Evolutionary conservation across 1,140 invertebrate genomes (phyloP).

Genomic region (Antheraea mylitta): DNA sequence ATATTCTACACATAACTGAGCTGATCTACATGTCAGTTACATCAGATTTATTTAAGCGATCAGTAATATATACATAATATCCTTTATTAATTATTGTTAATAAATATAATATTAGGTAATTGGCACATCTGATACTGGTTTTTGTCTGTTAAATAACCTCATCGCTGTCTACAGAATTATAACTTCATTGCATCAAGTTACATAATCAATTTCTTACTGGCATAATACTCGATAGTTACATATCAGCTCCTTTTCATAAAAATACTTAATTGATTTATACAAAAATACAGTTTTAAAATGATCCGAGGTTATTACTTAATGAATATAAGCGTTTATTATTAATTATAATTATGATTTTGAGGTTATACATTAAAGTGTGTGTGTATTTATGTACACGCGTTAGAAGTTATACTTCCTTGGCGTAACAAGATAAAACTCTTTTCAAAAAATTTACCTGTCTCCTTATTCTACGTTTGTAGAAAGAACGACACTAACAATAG

Average conservation of each 20-base stretch:
- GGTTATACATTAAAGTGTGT: too few relatives aligned
- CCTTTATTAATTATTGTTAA: neutral
- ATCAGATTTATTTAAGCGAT: neutral
- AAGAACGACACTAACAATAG: too few relatives aligned
- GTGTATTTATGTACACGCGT: too few relatives aligned
- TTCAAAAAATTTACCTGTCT: too few relatives aligned
- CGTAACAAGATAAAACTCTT: too few relatives aligned
- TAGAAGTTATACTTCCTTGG: too few relatives aligned
- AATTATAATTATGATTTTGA: too few relatives aligned
- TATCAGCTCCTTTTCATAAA: neutral
- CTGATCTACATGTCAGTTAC: neutral
- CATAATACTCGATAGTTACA: neutral
- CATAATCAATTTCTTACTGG: neutral
- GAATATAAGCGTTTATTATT: too few relatives aligned
- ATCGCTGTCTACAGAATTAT: neutral
- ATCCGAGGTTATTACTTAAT: too few relatives aligned
- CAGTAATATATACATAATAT: neutral
- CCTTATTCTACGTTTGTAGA: too few relatives aligned
- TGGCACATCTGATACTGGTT: neutral
- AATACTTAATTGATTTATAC: too few relatives aligned
- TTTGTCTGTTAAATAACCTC: neutral
- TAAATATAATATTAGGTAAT: neutral
- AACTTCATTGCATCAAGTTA: neutral
- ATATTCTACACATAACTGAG: neutral
- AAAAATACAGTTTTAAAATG: too few relatives aligned